Percentiles rank a stretch among this genome's conserved stretches.
Evolutionary conservation across 2,113 vertebrate genomes (phyloP).

Genomic region (Eptatretus burgeri): DNA sequence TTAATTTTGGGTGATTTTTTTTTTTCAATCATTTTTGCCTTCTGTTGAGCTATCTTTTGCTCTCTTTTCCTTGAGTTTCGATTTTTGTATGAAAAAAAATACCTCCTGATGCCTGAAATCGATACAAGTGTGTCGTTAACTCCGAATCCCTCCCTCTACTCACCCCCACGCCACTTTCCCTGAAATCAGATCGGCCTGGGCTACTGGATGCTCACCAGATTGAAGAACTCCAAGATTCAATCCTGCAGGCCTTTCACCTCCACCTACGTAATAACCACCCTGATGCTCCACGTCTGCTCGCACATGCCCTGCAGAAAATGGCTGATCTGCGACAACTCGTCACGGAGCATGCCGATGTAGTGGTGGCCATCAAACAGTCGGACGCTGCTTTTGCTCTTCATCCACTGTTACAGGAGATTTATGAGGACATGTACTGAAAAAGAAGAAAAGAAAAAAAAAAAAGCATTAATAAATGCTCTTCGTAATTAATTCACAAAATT

Average conservation of each 20-base stretch:
- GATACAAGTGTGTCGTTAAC: fast-evolving
- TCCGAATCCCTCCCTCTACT: neutral
- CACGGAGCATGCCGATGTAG: conserved; percentile 62
- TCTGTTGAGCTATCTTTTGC: too few relatives aligned
- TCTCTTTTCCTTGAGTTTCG: neutral
- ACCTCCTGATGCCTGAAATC: fast-evolving
- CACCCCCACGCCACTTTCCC: fast-evolving
- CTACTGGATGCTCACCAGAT: conserved; percentile 85
- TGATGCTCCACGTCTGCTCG: conserved; percentile 68
- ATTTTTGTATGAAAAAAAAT: neutral
- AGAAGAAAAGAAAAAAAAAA: neutral
- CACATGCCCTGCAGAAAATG: conserved; percentile 96
- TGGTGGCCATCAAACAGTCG: conserved; percentile 68
- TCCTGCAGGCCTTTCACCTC: conserved; percentile 68
- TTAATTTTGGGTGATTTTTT: too few relatives aligned
- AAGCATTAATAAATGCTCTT: too few relatives aligned
- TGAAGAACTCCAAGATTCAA: conserved; percentile 72
- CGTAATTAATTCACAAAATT: too few relatives aligned
- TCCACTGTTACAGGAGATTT: conserved; percentile 86
- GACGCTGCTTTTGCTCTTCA: conserved; percentile 75
- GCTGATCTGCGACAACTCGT: conserved; percentile 93
- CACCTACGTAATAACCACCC: conserved; percentile 85
- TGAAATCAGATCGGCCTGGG: conserved; percentile 60
- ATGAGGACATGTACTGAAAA: conserved; percentile 73
- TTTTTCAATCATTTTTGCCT: too few relatives aligned